A percentile compares a stretch with the other conserved stretches of the same genome.
Conservation (phyloP, 2,888 invertebrate genomes). For the Macaria notata region DNA sequence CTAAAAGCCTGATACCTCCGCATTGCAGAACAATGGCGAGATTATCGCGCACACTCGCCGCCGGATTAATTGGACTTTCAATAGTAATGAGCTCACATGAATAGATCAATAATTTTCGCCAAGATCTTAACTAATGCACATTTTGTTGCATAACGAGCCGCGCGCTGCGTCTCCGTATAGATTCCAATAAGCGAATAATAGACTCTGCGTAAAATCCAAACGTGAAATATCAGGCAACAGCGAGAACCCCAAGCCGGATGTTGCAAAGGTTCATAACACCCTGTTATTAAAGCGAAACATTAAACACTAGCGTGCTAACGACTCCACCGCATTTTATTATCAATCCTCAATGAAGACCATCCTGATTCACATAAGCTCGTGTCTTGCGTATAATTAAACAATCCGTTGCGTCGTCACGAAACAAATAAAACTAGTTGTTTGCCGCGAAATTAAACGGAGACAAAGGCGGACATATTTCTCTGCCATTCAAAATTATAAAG, state of each 20-base stretch:
- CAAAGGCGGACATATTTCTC: slow-evolving; percentile 41
- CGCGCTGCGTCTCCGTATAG: background rate
- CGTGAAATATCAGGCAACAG: too few species aligned
- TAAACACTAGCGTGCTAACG: slow-evolving; percentile 17
- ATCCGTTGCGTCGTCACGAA: slow-evolving; percentile 49
- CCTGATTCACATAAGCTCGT: slow-evolving; percentile 26
- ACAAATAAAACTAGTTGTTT: slow-evolving; percentile 41
- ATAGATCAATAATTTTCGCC: slow-evolving; percentile 39
- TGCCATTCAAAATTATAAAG: slow-evolving; percentile 44
- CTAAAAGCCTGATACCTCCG: slow-evolving; percentile 31
- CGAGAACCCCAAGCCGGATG: too few species aligned
- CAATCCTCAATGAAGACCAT: slow-evolving; percentile 21
- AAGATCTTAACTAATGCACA: slow-evolving; percentile 37
- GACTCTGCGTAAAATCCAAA: too few species aligned
- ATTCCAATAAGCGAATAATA: background rate
- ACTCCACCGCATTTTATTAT: slow-evolving; percentile 15
- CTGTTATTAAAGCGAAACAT: slow-evolving; percentile 8
- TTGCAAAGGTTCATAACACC: background rate
- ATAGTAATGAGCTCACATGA: slow-evolving; percentile 39
- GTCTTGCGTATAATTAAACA: slow-evolving; percentile 34
- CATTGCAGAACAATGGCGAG: slow-evolving; percentile 38
- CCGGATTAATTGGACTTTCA: slow-evolving; percentile 28
- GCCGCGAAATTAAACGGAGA: slow-evolving; percentile 35
- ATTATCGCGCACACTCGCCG: slow-evolving; percentile 36
- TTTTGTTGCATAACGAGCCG: slow-evolving; percentile 28